Evolutionary conservation across 2,113 vertebrate species (phyloP).

Genomic region (Miniopterus natalensis): DNA sequence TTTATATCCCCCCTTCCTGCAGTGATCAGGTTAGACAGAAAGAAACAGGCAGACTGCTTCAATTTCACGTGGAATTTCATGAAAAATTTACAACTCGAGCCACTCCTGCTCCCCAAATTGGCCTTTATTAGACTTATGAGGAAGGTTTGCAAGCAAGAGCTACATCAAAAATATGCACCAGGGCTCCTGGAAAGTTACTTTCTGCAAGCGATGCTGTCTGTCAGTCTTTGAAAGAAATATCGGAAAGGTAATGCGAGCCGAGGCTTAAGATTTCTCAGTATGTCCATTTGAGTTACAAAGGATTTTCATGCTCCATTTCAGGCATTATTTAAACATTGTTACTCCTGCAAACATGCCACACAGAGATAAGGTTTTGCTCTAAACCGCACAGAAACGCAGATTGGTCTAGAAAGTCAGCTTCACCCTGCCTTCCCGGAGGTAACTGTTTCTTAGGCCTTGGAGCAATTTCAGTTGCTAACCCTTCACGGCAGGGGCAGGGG

Average conservation of each 20-base stretch:
- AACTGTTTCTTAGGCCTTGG: constrained; percentile 87
- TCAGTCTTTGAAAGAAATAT: constrained; percentile 83
- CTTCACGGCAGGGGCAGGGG: constrained; percentile 28
- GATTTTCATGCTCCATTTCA: constrained; percentile 88
- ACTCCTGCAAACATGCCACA: constrained; percentile 90
- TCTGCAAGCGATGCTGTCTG: constrained; percentile 67
- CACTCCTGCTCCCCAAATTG: constrained; percentile 77
- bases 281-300: constrained; percentile 87
- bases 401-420: constrained; percentile 77
- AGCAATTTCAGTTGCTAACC: constrained; percentile 85
- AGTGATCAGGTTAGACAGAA: constrained; percentile 73
- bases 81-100: constrained; percentile 75
- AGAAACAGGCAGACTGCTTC: constrained; percentile 71
- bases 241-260: constrained; percentile 77
- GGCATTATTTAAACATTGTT: constrained; percentile 89
- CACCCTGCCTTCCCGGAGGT: constrained; percentile 84
- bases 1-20: not conserved
- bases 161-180: constrained; percentile 74
- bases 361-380: constrained; percentile 89
- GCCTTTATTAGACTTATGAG: constrained; percentile 72
- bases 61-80: constrained; percentile 72
- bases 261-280: constrained; percentile 84
- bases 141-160: constrained; percentile 73
- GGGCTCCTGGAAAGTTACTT: constrained; percentile 76
- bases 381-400: constrained; percentile 87